These are phyloP conservation scores for Siniperca chuatsi DNA, from an alignment of 2,113 vertebrate species.

Conservation along the genomic window DNA sequence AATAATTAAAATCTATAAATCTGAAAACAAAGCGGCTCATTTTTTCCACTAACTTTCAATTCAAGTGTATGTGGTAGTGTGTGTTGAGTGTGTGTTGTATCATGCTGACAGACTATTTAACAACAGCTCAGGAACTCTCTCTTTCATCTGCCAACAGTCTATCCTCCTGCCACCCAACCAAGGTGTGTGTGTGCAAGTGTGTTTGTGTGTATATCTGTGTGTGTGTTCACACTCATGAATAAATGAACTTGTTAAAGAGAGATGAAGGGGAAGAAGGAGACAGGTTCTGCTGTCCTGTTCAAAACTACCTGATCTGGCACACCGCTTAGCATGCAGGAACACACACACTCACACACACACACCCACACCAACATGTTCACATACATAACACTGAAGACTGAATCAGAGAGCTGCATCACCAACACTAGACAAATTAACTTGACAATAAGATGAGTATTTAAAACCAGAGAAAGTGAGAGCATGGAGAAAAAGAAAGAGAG, in stretches of 20 bases:
- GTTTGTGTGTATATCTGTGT: conserved; percentile 27
- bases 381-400: conserved; percentile 7
- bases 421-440: conserved; percentile 9
- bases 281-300: conserved; percentile 78
- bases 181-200: conserved; percentile 36
- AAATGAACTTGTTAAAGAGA: conserved; percentile 81
- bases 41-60: conserved; percentile 41
- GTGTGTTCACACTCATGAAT: conserved; percentile 71
- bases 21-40: conserved; percentile 69
- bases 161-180: conserved; percentile 63
- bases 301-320: conserved; percentile 74
- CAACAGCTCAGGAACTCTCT: conserved; percentile 75
- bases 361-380: conserved; percentile 8
- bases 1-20: conserved; percentile 80
- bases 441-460: conserved; percentile 40
- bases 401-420: conserved; percentile 16
- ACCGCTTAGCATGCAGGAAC: conserved; percentile 54
- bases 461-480: conserved; percentile 13
- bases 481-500: neutral
- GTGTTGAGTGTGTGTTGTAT: conserved; percentile 36
- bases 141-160: conserved; percentile 76
- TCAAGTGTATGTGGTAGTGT: conserved; percentile 10
- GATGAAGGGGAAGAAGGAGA: conserved; percentile 75
- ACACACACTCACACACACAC: conserved; percentile 38
- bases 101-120: conserved; percentile 70